Evolutionary conservation across 35 echinoderm and acorn worm genomes (phyloP).

Genomic region (Ophioderma brevispina): DNA sequence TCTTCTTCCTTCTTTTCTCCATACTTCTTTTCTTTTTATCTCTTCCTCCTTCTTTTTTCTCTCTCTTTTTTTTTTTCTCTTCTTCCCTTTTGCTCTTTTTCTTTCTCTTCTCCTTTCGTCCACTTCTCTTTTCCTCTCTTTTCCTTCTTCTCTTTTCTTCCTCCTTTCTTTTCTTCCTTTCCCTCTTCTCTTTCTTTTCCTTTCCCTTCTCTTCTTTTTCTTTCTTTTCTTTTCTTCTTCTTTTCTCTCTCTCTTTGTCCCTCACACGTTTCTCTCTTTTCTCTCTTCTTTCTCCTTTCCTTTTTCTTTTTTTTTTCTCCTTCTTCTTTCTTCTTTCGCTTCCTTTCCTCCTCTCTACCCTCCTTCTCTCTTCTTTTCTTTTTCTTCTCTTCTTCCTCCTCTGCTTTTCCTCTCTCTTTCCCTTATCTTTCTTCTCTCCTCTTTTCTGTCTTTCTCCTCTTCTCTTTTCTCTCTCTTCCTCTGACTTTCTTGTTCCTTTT

Average conservation of each 20-base stretch:
- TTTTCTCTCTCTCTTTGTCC: background rate
- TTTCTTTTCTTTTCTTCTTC: background rate
- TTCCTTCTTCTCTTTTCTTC: background rate
- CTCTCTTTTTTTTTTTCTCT: too few relatives aligned
- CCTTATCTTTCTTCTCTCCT: too few relatives aligned
- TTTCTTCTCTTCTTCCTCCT: too few relatives aligned
- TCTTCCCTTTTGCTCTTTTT: too few relatives aligned
- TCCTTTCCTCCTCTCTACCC: background rate
- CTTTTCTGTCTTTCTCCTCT: too few relatives aligned
- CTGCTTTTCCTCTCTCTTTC: too few relatives aligned
- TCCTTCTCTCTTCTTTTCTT: too few relatives aligned
- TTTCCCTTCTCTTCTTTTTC: background rate
- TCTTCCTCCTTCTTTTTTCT: constrained; percentile 9
- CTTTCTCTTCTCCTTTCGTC: too few relatives aligned
- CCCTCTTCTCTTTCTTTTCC: background rate
- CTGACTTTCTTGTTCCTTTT: too few relatives aligned
- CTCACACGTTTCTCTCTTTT: background rate
- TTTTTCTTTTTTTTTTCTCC: background rate
- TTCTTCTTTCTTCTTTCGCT: background rate
- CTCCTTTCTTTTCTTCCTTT: background rate
- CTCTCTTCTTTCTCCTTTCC: background rate
- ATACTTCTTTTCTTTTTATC: too few relatives aligned
- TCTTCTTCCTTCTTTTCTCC: constrained; percentile 3
- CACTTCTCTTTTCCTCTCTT: too few relatives aligned
- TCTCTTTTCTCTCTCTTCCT: background rate